Evolutionary conservation across 1,140 invertebrate genomes (phyloP).

Genomic region (Pemphigus obesinymphae): DNA sequence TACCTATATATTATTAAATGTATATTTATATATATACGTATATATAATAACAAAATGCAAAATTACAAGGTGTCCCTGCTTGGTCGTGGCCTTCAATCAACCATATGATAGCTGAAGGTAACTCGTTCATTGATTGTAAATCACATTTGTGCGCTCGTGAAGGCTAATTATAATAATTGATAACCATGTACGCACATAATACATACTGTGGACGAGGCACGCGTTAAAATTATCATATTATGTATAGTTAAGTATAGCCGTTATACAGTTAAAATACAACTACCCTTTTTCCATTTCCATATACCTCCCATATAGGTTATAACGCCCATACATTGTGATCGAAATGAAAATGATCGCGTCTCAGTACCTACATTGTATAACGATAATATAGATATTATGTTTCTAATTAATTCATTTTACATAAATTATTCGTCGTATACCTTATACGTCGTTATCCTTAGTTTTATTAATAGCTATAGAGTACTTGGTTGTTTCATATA

Average conservation of each 20-base stretch:
- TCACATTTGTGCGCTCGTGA: background rate
- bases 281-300: background rate
- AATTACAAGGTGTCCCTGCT: background rate
- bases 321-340: too few relatives aligned
- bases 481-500: too few relatives aligned
- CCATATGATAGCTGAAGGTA: background rate
- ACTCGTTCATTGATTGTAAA: constrained; percentile 6
- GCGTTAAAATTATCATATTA: background rate
- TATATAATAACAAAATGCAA: too few relatives aligned
- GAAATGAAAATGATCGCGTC: too few relatives aligned
- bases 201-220: background rate
- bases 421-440: too few relatives aligned
- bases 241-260: background rate
- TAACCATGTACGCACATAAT: background rate
- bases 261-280: background rate
- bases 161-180: background rate
- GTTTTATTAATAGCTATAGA: too few relatives aligned
- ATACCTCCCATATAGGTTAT: too few relatives aligned
- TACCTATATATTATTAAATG: background rate
- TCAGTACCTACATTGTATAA: too few relatives aligned
- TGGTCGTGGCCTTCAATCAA: background rate
- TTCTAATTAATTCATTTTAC: too few relatives aligned
- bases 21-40: too few relatives aligned
- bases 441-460: too few relatives aligned
- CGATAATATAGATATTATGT: too few relatives aligned